These are phyloP conservation scores for Lepidochrysops patricia DNA, from an alignment of 2,888 invertebrate species.

Conservation along the genomic window DNA sequence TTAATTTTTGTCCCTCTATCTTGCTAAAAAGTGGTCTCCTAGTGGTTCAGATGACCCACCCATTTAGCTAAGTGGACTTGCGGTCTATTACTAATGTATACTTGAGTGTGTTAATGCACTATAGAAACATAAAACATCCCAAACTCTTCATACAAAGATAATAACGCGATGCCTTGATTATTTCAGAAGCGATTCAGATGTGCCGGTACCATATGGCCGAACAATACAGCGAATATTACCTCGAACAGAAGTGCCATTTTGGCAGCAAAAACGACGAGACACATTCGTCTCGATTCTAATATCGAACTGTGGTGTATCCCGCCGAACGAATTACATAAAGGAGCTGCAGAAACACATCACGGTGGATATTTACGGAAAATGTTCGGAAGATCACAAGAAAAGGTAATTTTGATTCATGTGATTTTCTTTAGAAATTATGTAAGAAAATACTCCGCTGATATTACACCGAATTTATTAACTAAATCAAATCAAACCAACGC, in stretches of 20 bases:
- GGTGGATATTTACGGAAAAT: conserved; percentile 74
- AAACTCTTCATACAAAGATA: not conserved
- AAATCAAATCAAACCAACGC: too few species aligned
- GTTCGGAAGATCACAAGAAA: conserved; percentile 45
- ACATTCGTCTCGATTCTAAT: conserved; percentile 70
- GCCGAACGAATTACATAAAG: conserved; percentile 68
- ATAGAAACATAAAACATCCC: not conserved
- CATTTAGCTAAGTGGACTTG: too few species aligned
- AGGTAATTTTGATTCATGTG: conserved; percentile 25
- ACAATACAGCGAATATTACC: conserved; percentile 41
- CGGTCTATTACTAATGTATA: too few species aligned
- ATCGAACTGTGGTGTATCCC: conserved; percentile 70
- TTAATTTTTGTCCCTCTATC: too few species aligned
- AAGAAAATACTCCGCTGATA: too few species aligned
- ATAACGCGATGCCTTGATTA: conserved; percentile 8
- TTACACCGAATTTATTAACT: too few species aligned
- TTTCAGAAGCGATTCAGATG: conserved; percentile 76
- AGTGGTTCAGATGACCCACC: too few species aligned
- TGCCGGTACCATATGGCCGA: conserved; percentile 80
- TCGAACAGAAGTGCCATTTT: conserved; percentile 36
- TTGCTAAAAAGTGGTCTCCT: too few species aligned
- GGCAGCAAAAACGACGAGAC: conserved; percentile 58
- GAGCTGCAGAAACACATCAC: conserved; percentile 74
- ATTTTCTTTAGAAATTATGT: not conserved
- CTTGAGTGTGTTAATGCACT: too few species aligned